phyloP scores from a whole-genome alignment of 1,140 invertebrate genomes.

The Lepidurus arcticus region DNA sequence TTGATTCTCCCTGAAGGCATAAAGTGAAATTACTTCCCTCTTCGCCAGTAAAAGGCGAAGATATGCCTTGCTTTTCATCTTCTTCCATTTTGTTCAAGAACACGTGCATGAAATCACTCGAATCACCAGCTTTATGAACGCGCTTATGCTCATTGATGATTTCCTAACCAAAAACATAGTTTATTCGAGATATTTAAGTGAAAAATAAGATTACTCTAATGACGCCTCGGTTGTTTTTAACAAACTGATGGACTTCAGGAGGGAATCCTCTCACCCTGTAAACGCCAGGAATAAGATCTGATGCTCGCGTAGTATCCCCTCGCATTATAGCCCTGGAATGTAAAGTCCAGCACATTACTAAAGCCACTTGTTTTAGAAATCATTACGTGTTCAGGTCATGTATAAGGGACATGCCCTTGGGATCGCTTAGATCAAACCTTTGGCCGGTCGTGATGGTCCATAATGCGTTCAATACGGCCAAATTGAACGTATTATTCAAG shows the following conservation, averaged over 20 bases:
- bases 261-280: too few species aligned
- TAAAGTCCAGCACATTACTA: too few species aligned
- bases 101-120: neutral
- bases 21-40: neutral
- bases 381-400: too few species aligned
- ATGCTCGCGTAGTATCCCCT: too few species aligned
- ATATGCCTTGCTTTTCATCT: neutral
- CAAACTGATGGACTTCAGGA: too few species aligned
- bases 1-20: too few species aligned
- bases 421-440: neutral
- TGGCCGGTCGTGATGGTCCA: conserved; percentile 27
- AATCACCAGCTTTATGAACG: neutral
- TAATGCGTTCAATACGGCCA: conserved; percentile 30
- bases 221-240: too few species aligned
- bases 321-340: too few species aligned
- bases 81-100: neutral
- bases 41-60: neutral
- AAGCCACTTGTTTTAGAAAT: too few species aligned
- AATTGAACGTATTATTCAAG: conserved; percentile 23
- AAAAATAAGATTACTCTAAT: too few species aligned
- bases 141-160: neutral
- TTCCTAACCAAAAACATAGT: neutral
- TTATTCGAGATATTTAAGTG: too few species aligned
- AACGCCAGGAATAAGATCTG: too few species aligned
- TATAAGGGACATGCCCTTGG: neutral